These are phyloP conservation scores for Pantherophis guttatus DNA, from an alignment of 2,113 vertebrate genomes.

Conservation along the genomic window DNA sequence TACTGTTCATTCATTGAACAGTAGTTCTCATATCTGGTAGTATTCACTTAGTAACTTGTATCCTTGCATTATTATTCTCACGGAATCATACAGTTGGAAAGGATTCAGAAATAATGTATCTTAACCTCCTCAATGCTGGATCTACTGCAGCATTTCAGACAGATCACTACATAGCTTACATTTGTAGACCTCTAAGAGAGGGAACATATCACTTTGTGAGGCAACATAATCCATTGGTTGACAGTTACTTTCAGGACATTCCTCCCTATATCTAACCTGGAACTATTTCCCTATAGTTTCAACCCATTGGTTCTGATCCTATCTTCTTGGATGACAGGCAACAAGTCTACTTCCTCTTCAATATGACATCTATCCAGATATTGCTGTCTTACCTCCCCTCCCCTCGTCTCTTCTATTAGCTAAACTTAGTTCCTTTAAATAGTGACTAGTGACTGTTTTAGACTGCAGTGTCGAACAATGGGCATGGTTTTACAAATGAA, in stretches of 20 bases:
- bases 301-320: neutral
- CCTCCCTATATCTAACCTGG: neutral
- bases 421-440: neutral
- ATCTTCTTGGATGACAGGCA: neutral
- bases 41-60: neutral
- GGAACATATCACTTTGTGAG: neutral
- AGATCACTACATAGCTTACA: neutral
- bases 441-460: neutral
- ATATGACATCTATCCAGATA: neutral
- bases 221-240: neutral
- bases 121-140: neutral
- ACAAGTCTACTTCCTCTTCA: neutral
- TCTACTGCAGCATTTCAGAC: neutral
- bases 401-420: neutral
- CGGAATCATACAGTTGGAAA: conserved; percentile 13
- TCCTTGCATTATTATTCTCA: neutral
- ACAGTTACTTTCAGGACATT: neutral
- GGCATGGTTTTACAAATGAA: neutral
- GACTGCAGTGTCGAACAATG: neutral
- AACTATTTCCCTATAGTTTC: neutral
- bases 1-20: neutral
- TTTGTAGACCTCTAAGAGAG: neutral
- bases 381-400: neutral
- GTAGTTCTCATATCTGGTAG: neutral
- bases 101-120: neutral